Base-by-base conservation (phyloP, 2,797 vertebrate species). In the Acanthurus leucopareius region DNA sequence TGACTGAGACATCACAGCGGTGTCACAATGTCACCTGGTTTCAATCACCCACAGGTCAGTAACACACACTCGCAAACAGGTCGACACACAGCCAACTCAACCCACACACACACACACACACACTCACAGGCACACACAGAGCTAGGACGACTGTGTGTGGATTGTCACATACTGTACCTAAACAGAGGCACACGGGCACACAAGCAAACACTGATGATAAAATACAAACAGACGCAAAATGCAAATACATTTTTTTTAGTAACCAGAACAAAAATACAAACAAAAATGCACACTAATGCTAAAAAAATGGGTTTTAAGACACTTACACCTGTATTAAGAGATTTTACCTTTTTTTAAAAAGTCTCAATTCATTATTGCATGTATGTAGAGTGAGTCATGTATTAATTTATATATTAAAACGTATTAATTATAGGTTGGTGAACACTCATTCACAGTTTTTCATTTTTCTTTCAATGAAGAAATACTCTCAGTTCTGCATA, bases 31-130 rank as follows among this genome's bases (percentile, higher is more conserved):
- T 42, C 40, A 57, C 53, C 85, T 65, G 53, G 51, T 61, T 73
- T 75, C 47, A 73, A 15, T 83, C 79, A 81, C 69, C 74, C 11
- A 10, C 77, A 82, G 85, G 86, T 92, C 86, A 89, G 56, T 61
- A 35, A 74, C 78, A 84, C 75, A 74, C 40, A 28, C 48, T 25
- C 9, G 64, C 76, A 83, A 75, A 87, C 77, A 84, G 66, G 65
- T 44, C 59, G 56, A 67, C 48, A 72, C 63, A 42, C 22, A 71
- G 42, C 59, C 67, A 61, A 15, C 58, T 72, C 70, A 70, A 54
- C 79, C 61, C 82, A 71, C 49, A 9, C 19, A 42, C 48, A 35
- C 49, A 9, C 19, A 42, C 48, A 35, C 49, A 38, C 28, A 72
- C 20, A 66, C 54, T 44, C 25, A 20, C 9, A 14, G 9, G 7